Evolutionary conservation across 1,140 invertebrate genomes (phyloP), one percentile per base, ranked within the genome.

Genomic region (Delia radicum): DNA sequence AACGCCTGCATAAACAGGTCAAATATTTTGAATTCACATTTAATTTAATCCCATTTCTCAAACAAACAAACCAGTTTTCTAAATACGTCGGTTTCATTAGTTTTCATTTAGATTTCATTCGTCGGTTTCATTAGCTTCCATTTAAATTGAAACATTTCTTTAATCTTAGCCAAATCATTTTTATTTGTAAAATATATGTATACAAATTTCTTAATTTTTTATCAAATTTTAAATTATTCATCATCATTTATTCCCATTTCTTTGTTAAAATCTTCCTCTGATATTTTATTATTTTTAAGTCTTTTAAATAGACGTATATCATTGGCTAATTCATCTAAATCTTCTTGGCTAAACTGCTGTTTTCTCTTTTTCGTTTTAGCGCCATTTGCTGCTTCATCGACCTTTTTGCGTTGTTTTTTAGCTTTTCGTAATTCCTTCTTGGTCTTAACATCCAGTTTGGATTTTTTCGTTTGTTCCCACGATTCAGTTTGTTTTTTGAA

Each of bases 241-340:
- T 21, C 80, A 26, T 76, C 79, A 61, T 86, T 80, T 15, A 87
- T 79, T n/a, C 87, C 89, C 81, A 92, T 91, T 33, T 88, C 87
- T 77, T 89, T 86, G 79, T 91, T 88, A 79, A 89, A 91, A 75
- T 92, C 88, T 77, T 91, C 89, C 42, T 91, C 83, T 2, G 86
- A 88, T 18, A 92, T 91, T 80, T 97, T 97, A 81, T 94, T 93
- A 81, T 92, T 95, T 84, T 97, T 97, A 0, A 96, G 87, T 82
- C 95, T 96, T 84, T 97, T 98, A 21, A 97, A 89, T 33, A 98
- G 87, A 2, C 92, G 90, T 62, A 95, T 91, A 86, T 98, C 96
- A 77, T 92, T 92, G 6, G 91, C 91, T 29, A 98, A 85, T 81
- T 97, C 95, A 63, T 94, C 90, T n/a, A 95, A 83, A 78, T 98